Evolutionary conservation across 2,797 vertebrate genomes (phyloP), one percentile per base, ranked within the genome.

Genomic region (Sparidentex hasta): DNA sequence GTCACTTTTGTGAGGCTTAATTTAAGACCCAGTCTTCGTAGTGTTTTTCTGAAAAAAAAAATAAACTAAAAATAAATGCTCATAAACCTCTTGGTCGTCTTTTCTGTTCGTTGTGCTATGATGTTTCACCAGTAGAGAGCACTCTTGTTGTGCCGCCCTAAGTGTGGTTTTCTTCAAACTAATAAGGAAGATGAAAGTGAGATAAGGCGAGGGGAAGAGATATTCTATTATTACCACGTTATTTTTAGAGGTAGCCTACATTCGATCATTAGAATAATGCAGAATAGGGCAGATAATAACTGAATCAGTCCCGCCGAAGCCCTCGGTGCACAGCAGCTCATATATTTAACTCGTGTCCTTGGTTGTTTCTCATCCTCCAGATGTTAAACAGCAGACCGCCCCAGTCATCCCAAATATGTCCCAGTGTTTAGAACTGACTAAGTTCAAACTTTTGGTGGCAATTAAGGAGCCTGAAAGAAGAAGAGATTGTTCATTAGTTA

Each of bases 41-140:
- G 75, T 66, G 68, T 52, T 80, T 76, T 56, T 33, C 20, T 46
- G 43, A 79, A 46, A 63, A 8, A 33, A 33, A 59, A 54, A 56
- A 52, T 25, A 27, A 54, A 56, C 50, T 25, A 27, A 27, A 55
- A 76, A 82, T 84, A 90, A 93, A 90, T 69, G 23, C 44, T 38
- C 66, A 11, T 71, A 58, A 84, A 81, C 0, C 73, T 57, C 47
- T 16, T 20, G 50, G 59, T 47, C 46, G 46, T 56, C 11, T 43
- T 54, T 56, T n/a, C 41, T 20, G 52, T 11, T 74, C 65, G 25
- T 43, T 79, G 77, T 12, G 11, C 3, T 83, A 2, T 63, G 27
- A 25, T 20, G 43, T 55, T 23, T 52, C 43, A 50, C 85, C 94
- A 83, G 62, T 62, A 62, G 90, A 80, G 87, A 88, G 89, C 90